Evolutionary conservation across 2,888 invertebrate species (phyloP).

Genomic region (Spilarctia lutea): DNA sequence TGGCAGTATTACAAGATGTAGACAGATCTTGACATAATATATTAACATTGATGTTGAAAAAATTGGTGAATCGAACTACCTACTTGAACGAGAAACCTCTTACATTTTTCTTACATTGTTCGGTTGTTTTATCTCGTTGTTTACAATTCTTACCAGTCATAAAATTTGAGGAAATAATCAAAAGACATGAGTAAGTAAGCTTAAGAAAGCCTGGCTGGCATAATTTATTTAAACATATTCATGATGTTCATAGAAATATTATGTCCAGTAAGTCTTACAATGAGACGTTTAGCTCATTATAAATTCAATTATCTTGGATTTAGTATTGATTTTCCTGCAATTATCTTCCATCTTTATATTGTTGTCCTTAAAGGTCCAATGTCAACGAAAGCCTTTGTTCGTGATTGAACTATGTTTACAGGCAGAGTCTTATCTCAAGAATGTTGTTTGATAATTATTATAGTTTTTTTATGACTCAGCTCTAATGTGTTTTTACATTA

Average conservation of each 20-base stretch:
- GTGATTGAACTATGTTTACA: constrained; percentile 68
- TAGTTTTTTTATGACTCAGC: constrained; percentile 57
- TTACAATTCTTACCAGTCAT: background rate
- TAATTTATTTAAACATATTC: constrained; percentile 8
- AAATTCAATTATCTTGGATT: constrained; percentile 45
- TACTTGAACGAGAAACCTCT: background rate
- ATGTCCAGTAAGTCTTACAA: constrained; percentile 26
- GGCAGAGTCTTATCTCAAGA: constrained; percentile 73
- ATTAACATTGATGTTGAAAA: background rate
- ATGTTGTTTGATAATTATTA: constrained; percentile 71
- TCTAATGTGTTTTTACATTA: constrained; percentile 53
- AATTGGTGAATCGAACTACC: background rate
- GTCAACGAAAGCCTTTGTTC: constrained; percentile 66
- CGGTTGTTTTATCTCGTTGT: background rate
- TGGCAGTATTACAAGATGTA: background rate
- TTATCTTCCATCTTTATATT: constrained; percentile 48
- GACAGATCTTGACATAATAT: background rate
- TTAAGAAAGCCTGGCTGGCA: background rate
- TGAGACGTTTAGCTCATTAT: constrained; percentile 41
- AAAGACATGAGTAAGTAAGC: background rate
- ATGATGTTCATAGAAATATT: constrained; percentile 35
- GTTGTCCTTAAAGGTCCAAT: constrained; percentile 50
- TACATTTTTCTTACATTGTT: background rate
- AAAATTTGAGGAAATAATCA: background rate
- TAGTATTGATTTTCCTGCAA: constrained; percentile 59